A percentile compares a stretch with the other conserved stretches of the same genome.
These are phyloP conservation scores for Bombus terrestris DNA, from an alignment of 1,140 invertebrate genomes.

Conservation along the genomic window DNA sequence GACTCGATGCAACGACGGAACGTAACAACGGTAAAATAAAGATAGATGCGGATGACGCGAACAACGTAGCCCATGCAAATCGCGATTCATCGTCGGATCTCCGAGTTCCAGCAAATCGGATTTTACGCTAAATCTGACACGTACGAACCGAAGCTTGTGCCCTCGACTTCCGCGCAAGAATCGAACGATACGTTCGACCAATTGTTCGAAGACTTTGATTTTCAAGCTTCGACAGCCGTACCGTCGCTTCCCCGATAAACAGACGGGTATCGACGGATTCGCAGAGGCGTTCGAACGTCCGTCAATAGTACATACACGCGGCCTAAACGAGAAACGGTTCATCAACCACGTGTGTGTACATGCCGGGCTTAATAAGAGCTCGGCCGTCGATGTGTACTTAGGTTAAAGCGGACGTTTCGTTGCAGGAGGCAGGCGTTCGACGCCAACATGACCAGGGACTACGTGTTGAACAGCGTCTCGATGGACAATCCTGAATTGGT, in stretches of 20 bases:
- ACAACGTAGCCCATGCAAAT: background rate
- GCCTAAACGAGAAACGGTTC: background rate
- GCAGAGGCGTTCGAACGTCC: background rate
- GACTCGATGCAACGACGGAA: too few relatives aligned
- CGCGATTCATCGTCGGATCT: background rate
- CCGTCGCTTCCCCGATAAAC: background rate
- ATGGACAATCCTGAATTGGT: constrained; percentile 89
- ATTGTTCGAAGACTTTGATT: background rate
- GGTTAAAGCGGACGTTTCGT: constrained; percentile 55
- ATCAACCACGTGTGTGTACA: background rate
- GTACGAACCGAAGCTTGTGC: too few relatives aligned
- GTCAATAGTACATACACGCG: too few relatives aligned
- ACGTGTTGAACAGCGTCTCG: constrained; percentile 87
- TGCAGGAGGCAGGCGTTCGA: constrained; percentile 80
- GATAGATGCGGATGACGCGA: background rate
- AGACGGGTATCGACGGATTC: too few relatives aligned
- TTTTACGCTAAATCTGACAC: background rate
- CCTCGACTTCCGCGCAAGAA: too few relatives aligned
- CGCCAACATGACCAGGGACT: constrained; percentile 88
- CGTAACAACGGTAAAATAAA: background rate
- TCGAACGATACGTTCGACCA: background rate
- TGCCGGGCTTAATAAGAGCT: background rate
- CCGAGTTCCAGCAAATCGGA: background rate
- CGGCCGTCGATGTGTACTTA: background rate
- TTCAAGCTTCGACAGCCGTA: background rate